Conservation (phyloP, 2,797 vertebrate genomes). For the Synanceia verrucosa region DNA sequence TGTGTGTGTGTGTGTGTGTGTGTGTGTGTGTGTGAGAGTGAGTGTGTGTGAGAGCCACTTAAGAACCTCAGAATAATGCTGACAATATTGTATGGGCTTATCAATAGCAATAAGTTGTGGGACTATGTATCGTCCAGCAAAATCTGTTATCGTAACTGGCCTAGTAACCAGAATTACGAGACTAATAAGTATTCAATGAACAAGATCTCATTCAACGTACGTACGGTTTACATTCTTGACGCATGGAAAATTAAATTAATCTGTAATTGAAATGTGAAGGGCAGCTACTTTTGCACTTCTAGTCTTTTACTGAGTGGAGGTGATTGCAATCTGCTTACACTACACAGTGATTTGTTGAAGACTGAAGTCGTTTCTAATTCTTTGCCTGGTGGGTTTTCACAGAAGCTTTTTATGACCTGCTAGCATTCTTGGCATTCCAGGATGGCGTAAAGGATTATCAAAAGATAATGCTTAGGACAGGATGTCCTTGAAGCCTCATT, state of each 20-base stretch:
- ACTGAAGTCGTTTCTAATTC: neutral
- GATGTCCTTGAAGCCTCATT: slow-evolving; percentile 52
- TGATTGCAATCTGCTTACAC: neutral
- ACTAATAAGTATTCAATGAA: neutral
- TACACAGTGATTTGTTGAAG: neutral
- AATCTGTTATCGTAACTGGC: too few species aligned
- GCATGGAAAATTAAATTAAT: neutral
- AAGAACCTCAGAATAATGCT: too few species aligned
- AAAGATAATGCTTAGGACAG: slow-evolving; percentile 16
- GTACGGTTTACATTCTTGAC: neutral
- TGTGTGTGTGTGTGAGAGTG: too few species aligned
- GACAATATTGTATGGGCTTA: too few species aligned
- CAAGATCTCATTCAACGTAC: neutral
- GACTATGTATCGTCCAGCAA: too few species aligned
- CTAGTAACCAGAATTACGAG: neutral
- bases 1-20: too few species aligned
- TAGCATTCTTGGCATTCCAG: slow-evolving; percentile 10
- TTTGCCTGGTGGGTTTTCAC: neutral
- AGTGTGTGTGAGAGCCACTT: too few species aligned
- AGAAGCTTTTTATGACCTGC: neutral
- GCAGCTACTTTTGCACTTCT: neutral
- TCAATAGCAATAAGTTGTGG: too few species aligned
- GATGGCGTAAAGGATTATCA: slow-evolving; percentile 18
- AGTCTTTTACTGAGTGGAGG: neutral
- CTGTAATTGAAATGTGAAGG: neutral